phyloP scores from a whole-genome alignment of 2,797 vertebrate species.

The Onychomys leucogaster region DNA sequence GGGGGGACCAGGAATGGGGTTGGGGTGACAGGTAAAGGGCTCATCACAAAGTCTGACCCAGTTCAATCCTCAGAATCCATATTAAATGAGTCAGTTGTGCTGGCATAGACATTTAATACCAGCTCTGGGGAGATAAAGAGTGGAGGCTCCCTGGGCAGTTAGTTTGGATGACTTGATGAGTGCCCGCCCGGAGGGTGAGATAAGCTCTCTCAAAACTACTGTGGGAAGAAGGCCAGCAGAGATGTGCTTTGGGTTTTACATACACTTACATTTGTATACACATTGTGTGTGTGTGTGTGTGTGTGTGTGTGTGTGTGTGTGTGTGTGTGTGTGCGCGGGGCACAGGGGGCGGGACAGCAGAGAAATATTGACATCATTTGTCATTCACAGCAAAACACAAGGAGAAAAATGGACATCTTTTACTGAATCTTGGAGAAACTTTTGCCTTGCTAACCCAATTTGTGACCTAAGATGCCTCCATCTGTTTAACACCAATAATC shows the following conservation, averaged over 20 bases:
- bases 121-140: neutral
- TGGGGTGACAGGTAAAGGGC: neutral
- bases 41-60: neutral
- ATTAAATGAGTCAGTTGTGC: neutral
- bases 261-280: neutral
- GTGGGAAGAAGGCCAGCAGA: neutral
- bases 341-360: neutral
- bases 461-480: neutral
- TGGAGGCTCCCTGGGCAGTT: neutral
- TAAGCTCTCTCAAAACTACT: neutral
- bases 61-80: neutral
- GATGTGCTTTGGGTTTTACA: neutral
- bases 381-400: neutral
- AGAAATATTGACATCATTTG: neutral
- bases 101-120: neutral
- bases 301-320: neutral
- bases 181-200: neutral
- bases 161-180: neutral
- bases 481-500: neutral
- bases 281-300: neutral
- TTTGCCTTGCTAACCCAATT: rapidly evolving
- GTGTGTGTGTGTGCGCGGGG: neutral
- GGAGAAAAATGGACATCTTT: neutral
- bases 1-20: neutral
- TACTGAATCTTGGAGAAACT: neutral